Conservation (phyloP, 2,888 invertebrate species). For the Heliconius ethilla region DNA sequence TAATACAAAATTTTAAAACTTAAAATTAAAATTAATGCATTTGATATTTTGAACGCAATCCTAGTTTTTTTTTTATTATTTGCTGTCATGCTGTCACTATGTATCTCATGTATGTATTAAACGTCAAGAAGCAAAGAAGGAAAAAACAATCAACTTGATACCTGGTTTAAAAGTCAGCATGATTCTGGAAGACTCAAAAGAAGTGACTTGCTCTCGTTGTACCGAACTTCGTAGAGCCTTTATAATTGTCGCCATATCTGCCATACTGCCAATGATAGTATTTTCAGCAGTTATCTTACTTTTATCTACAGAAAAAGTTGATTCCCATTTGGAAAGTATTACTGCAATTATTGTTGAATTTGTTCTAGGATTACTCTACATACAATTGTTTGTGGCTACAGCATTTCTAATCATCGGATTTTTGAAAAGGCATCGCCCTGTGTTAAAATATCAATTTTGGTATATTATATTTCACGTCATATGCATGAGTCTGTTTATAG, state of each 20-base stretch:
- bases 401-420: constrained; percentile 58
- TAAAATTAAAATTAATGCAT: background rate
- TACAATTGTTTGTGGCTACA: constrained; percentile 64
- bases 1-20: too few species aligned
- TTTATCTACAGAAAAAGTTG: constrained; percentile 50
- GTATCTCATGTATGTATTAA: background rate
- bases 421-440: constrained; percentile 53
- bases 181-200: constrained; percentile 57
- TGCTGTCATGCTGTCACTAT: background rate
- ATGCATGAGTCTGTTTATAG: constrained; percentile 55
- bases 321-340: constrained; percentile 46
- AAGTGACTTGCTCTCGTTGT: constrained; percentile 59
- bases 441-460: constrained; percentile 60
- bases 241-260: constrained; percentile 59
- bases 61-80: background rate
- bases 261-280: constrained; percentile 62
- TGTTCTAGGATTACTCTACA: constrained; percentile 59
- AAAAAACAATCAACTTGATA: background rate
- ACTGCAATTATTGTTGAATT: constrained; percentile 58
- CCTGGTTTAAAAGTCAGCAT: constrained; percentile 52
- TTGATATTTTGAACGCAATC: background rate
- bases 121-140: background rate
- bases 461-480: constrained; percentile 60
- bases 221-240: constrained; percentile 57
- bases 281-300: constrained; percentile 58